Base-by-base conservation (phyloP, 2,797 vertebrate genomes). In the Staurois parvus region DNA sequence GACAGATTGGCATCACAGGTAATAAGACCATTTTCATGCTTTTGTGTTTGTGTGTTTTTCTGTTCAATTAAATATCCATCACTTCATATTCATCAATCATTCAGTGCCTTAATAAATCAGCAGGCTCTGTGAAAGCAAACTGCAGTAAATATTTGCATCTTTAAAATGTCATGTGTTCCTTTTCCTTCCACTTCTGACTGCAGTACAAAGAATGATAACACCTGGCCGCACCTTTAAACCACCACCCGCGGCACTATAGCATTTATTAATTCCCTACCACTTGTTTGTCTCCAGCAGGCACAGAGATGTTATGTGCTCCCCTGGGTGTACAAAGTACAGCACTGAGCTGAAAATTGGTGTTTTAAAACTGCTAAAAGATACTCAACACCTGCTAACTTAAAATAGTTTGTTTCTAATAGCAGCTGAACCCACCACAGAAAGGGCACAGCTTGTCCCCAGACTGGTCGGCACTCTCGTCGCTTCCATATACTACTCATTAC, bases 311-410 rank as follows among this genome's bases (percentile, higher is more conserved):
- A 56, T 26, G 45, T 76, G 34, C 64, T 17, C 85, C 81, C 37
- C 69, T 76, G 75, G 70, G 68, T 26, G 52, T 87, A 69, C 21
- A 72, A 87, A 79, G 72, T 69, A 70, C 81, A 73, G 76, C 37
- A 82, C 70, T 84, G 45, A 87, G 76, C 85, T 84, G 81, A 69
- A 87, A 87, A 87, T 87, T 87, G 81, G 85, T 87, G 72, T 79
- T 87, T 87, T 75, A 87, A 79, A 87, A 30, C 80, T 30, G 80
- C 69, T 83, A 86, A 86, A 86, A 86, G 85, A 87, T 87, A 76
- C 76, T 83, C 81, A 83, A 79, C 85, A 87, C 81, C 85, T 87
- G 85, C 75, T 83, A 83, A 87, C 85, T 79, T 87, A 75, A 83
- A 87, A 84, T 87, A 87, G 81, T 84, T 87, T 83, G 70, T 79